Conservation (phyloP, 2,888 invertebrate genomes). For the Dorcus hopei region DNA sequence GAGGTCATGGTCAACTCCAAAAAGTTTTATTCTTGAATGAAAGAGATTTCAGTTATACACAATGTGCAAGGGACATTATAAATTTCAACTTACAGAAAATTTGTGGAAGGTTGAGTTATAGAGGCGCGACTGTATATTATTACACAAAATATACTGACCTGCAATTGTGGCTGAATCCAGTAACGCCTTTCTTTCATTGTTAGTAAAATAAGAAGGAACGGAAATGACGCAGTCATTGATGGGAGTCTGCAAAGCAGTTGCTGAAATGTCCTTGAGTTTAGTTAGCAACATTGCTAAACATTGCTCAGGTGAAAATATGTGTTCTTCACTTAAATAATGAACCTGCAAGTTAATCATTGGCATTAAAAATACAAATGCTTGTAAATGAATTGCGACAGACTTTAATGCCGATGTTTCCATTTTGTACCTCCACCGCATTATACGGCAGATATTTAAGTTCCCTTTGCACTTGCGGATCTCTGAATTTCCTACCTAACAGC, state of each 20-base stretch:
- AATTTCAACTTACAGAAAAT: too few relatives aligned
- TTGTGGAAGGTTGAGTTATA: too few relatives aligned
- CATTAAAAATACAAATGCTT: background rate
- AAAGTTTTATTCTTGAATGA: too few relatives aligned
- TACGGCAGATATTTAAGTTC: slow-evolving; percentile 80
- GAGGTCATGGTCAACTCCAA: too few relatives aligned
- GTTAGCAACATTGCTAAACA: slow-evolving; percentile 95
- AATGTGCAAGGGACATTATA: too few relatives aligned
- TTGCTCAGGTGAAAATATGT: slow-evolving; percentile 88
- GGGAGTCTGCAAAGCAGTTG: slow-evolving; percentile 81
- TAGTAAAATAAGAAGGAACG: slow-evolving; percentile 92
- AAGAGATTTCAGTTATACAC: too few relatives aligned
- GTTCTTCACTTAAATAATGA: slow-evolving; percentile 81
- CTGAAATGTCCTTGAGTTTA: slow-evolving; percentile 90
- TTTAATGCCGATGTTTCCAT: slow-evolving; percentile 83
- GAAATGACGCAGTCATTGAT: slow-evolving; percentile 93
- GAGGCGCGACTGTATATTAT: too few relatives aligned
- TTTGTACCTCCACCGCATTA: slow-evolving; percentile 68
- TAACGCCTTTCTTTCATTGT: slow-evolving; percentile 88
- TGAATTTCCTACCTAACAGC: slow-evolving; percentile 84
- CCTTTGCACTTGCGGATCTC: slow-evolving; percentile 83
- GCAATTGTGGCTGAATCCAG: slow-evolving; percentile 90
- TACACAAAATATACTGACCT: slow-evolving; percentile 51
- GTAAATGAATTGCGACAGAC: slow-evolving; percentile 52
- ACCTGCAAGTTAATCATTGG: slow-evolving; percentile 52